Conservation (phyloP, 2,113 vertebrate species). For the Elachura formosa region DNA sequence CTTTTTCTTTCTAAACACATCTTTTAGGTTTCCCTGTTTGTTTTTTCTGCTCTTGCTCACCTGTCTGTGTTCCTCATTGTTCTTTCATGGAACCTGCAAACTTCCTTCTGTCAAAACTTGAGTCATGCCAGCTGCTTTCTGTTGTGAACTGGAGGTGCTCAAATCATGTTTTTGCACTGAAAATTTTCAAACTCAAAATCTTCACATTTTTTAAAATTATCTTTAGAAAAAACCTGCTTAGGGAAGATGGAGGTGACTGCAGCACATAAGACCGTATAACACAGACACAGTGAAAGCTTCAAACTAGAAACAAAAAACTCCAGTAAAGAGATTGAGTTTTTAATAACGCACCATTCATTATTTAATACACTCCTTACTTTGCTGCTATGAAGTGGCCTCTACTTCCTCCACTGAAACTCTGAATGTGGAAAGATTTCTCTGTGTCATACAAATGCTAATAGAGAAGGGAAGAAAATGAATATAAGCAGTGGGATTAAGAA, state of each 20-base stretch:
- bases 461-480: neutral
- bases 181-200: neutral
- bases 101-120: neutral
- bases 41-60: neutral
- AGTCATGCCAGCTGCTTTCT: neutral
- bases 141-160: neutral
- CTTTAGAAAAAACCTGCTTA: neutral
- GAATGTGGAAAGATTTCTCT: neutral
- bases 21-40: neutral
- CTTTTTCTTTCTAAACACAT: neutral
- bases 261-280: neutral
- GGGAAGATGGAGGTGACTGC: neutral
- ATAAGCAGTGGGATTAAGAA: neutral
- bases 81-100: neutral
- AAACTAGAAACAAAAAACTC: neutral
- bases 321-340: neutral
- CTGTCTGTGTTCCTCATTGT: neutral
- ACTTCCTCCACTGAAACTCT: neutral
- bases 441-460: neutral
- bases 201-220: too few relatives aligned
- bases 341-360: neutral
- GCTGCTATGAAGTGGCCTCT: neutral
- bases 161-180: neutral
- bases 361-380: neutral
- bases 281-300: neutral